Percentiles rank a stretch among this genome's conserved stretches.
These are phyloP conservation scores for Sepiola atlantica DNA, from an alignment of 2,888 invertebrate genomes.

Conservation along the genomic window DNA sequence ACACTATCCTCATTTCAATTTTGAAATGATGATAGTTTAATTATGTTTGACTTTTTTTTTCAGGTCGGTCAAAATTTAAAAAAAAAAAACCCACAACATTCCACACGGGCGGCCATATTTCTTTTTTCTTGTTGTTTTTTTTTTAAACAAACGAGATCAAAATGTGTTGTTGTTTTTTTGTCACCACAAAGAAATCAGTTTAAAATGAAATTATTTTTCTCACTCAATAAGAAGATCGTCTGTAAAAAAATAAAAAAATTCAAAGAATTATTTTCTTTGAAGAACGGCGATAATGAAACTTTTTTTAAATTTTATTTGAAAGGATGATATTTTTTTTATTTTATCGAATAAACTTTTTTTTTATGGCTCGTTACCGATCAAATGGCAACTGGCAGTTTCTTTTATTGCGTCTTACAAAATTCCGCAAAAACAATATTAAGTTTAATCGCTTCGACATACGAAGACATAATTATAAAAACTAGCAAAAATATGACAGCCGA, in stretches of 20 bases:
- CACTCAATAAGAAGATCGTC: neutral
- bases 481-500: no score
- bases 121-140: no score
- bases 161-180: neutral
- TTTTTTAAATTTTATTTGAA: neutral
- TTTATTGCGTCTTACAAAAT: no score
- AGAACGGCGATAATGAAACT: neutral
- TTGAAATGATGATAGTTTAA: no score
- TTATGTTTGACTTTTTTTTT: no score
- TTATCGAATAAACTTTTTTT: neutral
- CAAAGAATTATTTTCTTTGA: neutral
- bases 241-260: neutral
- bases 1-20: no score
- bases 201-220: neutral
- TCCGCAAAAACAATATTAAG: no score
- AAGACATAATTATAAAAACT: neutral
- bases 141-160: neutral
- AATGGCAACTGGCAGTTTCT: neutral
- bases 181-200: neutral
- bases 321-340: neutral
- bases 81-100: no score
- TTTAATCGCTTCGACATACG: neutral
- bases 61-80: no score
- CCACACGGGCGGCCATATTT: no score
- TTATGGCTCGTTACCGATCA: neutral